Evolutionary conservation across 2,888 invertebrate genomes (phyloP), one percentile per base, ranked within the genome.

Genomic region (Neria commutata): DNA sequence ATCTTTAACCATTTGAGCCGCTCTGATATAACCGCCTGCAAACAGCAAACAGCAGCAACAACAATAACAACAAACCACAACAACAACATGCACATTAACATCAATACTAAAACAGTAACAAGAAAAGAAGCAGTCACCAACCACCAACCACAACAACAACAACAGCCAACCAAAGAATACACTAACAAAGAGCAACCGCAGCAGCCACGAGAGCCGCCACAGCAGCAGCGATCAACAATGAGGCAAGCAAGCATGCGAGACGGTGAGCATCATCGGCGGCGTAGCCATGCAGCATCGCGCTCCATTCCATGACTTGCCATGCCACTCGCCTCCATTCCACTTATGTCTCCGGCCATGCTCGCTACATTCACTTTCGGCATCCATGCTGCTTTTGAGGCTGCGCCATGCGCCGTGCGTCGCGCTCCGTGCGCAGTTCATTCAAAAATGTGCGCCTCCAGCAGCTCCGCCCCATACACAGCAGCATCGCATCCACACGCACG

Each of bases 401-500:
- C 52, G 56, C 59, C 33, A 21, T 50, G 54, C 55, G 65, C 53
- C 57, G 58, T 61, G 49, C 57, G 16, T 57, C 60, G 52, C 62
- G 54, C 50, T 55, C 57, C 51, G 55, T 51, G 58, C 24, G 71
- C 34, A 65, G 72, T 77, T 77, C 78, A 77, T 77, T 78, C 77
- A 77, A 71, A 77, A 78, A 77, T 74, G 68, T 75, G 69, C 72
- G 74, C 77, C 75, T 71, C 68, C 71, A 74, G 74, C 77, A 78
- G 74, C 77, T 78, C 77, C 77, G 78, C 77, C 77, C 78, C 76
- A 74, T 61, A 56, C 60, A 65, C 62, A 58, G 53, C 47, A 52
- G 58, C 56, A 61, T n/a, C 53, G 17, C 19, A 25, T 37, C 10
- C 66, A 71, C 69, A 68, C 51, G 26, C 33, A 58, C 48, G 29